Evolutionary conservation across 2,113 vertebrate genomes (phyloP).

Genomic region (Cebidichthys violaceus): DNA sequence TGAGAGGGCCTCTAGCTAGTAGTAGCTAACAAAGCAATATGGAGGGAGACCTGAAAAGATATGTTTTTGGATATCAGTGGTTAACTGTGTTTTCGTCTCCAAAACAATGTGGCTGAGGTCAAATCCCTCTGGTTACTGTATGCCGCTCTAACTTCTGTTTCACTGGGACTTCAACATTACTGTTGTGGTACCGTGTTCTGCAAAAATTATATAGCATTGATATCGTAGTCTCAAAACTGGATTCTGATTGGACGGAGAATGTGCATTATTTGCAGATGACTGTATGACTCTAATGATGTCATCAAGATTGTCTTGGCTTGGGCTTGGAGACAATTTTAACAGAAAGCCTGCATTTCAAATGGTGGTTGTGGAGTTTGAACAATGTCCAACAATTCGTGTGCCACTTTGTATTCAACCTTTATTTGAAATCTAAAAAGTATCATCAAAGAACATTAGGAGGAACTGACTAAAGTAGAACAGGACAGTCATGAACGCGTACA

Average conservation of each 20-base stretch:
- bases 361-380: background rate
- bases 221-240: background rate
- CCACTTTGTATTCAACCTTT: background rate
- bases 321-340: background rate
- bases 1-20: no score
- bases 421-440: background rate
- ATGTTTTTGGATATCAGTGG: no score
- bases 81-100: no score
- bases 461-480: conserved; percentile 1
- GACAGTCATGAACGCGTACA: background rate
- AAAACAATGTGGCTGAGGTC: no score
- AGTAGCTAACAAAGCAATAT: no score
- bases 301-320: background rate
- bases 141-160: no score
- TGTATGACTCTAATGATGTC: background rate
- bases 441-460: background rate
- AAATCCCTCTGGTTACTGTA: no score
- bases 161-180: background rate
- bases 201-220: background rate
- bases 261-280: background rate
- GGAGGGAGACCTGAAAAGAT: no score
- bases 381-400: background rate
- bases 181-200: background rate
- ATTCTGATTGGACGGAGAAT: background rate
- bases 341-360: background rate